Evolutionary conservation across 37 sponge, comb jelly and placozoan species (phyloP).

Genomic region (Agelas oroides): DNA sequence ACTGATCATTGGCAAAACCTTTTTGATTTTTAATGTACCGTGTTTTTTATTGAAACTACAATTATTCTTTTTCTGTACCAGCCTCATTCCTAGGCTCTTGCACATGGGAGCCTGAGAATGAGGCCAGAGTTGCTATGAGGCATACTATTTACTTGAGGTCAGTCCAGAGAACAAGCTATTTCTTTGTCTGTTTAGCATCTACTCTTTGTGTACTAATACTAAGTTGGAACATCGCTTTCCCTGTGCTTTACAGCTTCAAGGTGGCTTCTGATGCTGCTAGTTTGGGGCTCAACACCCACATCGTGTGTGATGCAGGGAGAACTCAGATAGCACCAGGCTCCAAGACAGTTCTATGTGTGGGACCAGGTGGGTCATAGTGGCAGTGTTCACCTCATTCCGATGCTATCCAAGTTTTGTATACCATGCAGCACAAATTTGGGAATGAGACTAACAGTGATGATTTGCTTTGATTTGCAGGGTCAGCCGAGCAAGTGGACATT

Average conservation of each 20-base stretch:
- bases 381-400: background rate
- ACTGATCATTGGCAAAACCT: too few species aligned
- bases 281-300: slow-evolving; percentile 74
- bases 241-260: slow-evolving; percentile 7
- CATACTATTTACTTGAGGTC: too few species aligned
- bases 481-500: slow-evolving; percentile 61
- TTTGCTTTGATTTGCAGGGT: slow-evolving; percentile 55
- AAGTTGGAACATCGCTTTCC: too few species aligned
- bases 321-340: slow-evolving; percentile 99
- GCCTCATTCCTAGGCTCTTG: background rate
- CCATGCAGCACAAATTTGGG: too few species aligned
- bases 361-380: slow-evolving; percentile 77
- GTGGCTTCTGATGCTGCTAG: slow-evolving; percentile 37
- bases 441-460: too few species aligned
- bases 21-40: too few species aligned
- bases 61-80: background rate
- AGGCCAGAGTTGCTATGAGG: too few species aligned
- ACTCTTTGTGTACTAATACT: too few species aligned
- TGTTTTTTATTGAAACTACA: background rate
- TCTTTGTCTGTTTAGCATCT: too few species aligned
- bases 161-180: too few species aligned
- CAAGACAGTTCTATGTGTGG: slow-evolving; percentile 92
- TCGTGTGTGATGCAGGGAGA: slow-evolving; percentile 95
- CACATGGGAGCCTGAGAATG: background rate
- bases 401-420: too few species aligned